phyloP scores from a whole-genome alignment of 2,113 vertebrate species.

The Ptilorrhoa leucosticta region DNA sequence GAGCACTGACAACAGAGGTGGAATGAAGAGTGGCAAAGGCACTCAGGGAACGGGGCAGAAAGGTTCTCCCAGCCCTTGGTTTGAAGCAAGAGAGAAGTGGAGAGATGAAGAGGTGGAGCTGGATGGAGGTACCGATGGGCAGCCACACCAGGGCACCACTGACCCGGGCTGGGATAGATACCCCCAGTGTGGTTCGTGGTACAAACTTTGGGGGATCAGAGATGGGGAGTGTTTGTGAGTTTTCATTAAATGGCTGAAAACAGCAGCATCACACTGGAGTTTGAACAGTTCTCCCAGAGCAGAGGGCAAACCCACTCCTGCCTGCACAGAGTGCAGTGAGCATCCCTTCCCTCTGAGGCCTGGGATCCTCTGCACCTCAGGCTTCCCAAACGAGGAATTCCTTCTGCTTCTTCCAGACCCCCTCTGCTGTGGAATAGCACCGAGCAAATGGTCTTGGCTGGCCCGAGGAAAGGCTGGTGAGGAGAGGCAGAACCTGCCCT shows the following conservation, averaged over 20 bases:
- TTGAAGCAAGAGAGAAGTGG: not conserved
- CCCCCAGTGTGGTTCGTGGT: not conserved
- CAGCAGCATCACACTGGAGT: not conserved
- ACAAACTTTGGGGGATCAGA: not conserved
- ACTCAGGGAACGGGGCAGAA: not conserved
- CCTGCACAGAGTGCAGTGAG: not conserved
- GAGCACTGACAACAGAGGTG: not conserved
- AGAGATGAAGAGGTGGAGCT: not conserved
- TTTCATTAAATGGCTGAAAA: not conserved
- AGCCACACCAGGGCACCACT: not conserved
- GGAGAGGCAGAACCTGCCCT: not conserved
- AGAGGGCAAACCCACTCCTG: not conserved
- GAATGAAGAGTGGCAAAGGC: not conserved
- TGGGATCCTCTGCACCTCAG: not conserved
- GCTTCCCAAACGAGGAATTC: not conserved
- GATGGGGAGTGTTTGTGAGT: not conserved
- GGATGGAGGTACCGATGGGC: accelerated
- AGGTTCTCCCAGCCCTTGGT: not conserved
- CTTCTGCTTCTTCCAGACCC: not conserved
- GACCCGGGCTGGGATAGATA: not conserved
- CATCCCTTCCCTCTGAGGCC: accelerated
- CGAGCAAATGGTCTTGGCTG: not conserved
- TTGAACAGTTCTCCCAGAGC: not conserved
- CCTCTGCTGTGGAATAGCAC: not conserved
- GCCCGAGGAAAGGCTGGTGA: not conserved